Evolutionary conservation across 1,140 invertebrate genomes (phyloP), one percentile per base, ranked within the genome.

Genomic region (Lasioglossum baleicum): DNA sequence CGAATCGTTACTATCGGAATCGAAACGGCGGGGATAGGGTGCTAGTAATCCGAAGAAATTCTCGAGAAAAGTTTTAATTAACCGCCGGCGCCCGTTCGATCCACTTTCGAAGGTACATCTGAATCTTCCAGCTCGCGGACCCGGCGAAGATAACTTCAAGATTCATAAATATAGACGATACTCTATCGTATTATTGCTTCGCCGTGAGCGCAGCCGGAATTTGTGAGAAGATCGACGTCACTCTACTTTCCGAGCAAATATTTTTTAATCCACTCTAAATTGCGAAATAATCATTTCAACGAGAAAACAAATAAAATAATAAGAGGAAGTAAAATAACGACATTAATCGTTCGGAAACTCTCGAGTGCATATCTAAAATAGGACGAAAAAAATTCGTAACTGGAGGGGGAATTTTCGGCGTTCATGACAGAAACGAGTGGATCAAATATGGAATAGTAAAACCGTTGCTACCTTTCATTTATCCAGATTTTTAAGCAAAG

Each of bases 41-140:
- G 65, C 42, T 51, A 71, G 67, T 71, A 77, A 77, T 63, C 58
- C 67, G 42, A 70, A 77, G 75, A 71, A 69, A 71, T 35, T 71
- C 65, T 6, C 56, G 42, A 31, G 58, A 77, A 77, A 67, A 77
- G 75, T 77, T 77, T 77, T 77, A 77, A 77, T 77, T 77, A 77
- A 77, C 75, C 75, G 66, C 26, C 35, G 35, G 35, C 35, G 44
- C 26, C 56, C 56, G 44, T 40, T 63, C 56, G 31, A 53, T 70
- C 75, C 67, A 63, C 67, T 77, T 42, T 71, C 67, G 35, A 20
- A 7, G 56, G 26, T 71, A 53, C 67, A 51, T 77, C 75, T 77
- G 75, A 71, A 77, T 77, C 63, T 77, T 70, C 75, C 61, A 56
- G 8, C n/a, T 26, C 17, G 10, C 56, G 42, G 63, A 61, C 2